These are phyloP conservation scores for Plutomurus gul DNA, from an alignment of 1,140 invertebrate genomes.

Conservation along the genomic window DNA sequence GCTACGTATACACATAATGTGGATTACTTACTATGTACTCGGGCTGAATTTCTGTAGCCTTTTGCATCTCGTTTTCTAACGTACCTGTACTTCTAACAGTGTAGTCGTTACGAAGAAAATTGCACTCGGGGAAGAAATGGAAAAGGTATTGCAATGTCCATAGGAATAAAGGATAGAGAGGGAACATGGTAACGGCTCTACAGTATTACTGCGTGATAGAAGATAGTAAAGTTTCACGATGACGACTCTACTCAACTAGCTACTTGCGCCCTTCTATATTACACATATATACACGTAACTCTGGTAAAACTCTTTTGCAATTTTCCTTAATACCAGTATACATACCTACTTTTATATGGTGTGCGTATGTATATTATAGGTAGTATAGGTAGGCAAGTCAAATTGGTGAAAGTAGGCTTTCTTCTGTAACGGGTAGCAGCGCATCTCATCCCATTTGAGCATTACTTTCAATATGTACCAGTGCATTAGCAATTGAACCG, in stretches of 20 bases:
- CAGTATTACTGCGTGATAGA: slow-evolving; percentile 7
- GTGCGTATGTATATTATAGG: too few relatives aligned
- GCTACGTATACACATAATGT: not conserved
- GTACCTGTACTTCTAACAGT: too few relatives aligned
- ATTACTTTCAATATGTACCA: not conserved
- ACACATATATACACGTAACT: not conserved
- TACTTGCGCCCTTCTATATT: not conserved
- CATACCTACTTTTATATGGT: too few relatives aligned
- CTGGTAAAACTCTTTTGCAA: not conserved
- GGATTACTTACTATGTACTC: not conserved
- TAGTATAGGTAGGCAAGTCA: too few relatives aligned
- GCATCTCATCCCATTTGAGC: not conserved
- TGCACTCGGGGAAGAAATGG: not conserved
- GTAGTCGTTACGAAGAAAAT: not conserved
- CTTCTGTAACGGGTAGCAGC: not conserved
- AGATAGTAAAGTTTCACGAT: slow-evolving; percentile 43
- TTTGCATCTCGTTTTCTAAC: too few relatives aligned
- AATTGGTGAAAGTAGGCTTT: slow-evolving; percentile 1
- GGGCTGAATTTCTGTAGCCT: too few relatives aligned
- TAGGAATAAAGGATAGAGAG: not conserved
- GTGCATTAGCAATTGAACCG: not conserved
- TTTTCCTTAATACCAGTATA: too few relatives aligned
- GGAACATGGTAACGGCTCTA: not conserved
- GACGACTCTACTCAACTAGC: too few relatives aligned
- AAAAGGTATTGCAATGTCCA: not conserved